phyloP scores from a whole-genome alignment of 2,113 vertebrate genomes.

The Paramormyrops kingsleyae region DNA sequence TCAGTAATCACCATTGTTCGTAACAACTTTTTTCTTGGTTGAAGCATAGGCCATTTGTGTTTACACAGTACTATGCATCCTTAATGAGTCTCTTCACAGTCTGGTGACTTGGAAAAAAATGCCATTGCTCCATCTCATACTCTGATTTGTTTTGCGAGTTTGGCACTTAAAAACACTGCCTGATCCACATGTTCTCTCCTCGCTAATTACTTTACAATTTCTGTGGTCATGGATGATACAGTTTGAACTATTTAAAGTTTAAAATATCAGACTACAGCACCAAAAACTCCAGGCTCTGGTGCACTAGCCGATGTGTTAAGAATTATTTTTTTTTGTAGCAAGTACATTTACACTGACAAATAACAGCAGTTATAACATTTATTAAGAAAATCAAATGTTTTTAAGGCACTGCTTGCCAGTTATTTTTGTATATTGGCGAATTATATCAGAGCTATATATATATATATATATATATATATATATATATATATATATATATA shows the following conservation, averaged over 20 bases:
- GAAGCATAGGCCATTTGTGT: slow-evolving; percentile 32
- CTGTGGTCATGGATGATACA: slow-evolving; percentile 32
- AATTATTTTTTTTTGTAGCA: neutral
- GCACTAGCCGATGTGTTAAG: slow-evolving; percentile 46
- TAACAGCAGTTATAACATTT: neutral
- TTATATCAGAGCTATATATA: neutral
- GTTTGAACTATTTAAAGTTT: slow-evolving; percentile 26
- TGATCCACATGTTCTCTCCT: slow-evolving; percentile 35
- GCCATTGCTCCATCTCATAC: slow-evolving; percentile 30
- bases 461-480: too few species aligned
- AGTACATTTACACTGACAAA: neutral
- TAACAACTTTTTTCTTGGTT: slow-evolving; percentile 33
- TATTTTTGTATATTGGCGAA: neutral
- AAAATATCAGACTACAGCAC: slow-evolving; percentile 35
- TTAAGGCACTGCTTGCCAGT: neutral
- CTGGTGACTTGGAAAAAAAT: slow-evolving; percentile 31
- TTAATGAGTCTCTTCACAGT: slow-evolving; percentile 45
- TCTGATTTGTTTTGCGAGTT: slow-evolving; percentile 38
- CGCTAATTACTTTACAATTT: slow-evolving; percentile 48
- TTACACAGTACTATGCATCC: slow-evolving; percentile 37
- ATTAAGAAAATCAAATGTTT: neutral
- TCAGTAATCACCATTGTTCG: slow-evolving; percentile 43
- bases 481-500: too few species aligned
- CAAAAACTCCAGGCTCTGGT: slow-evolving; percentile 30
- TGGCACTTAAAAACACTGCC: slow-evolving; percentile 41